Evolutionary conservation across 2,888 invertebrate genomes (phyloP).

Genomic region (Teleiodes luculella): DNA sequence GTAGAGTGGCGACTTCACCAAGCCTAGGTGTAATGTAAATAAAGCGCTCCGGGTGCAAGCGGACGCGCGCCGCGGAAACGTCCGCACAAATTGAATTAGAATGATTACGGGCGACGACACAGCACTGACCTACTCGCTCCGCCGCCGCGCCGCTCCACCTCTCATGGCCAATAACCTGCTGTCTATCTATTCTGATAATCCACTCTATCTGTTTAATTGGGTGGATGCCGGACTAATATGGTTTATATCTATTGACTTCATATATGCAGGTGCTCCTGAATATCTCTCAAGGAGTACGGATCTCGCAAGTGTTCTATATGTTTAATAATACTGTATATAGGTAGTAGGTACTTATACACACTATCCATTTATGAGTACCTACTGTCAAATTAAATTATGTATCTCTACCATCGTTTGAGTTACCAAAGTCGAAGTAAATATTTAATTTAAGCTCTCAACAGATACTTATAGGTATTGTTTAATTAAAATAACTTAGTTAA

Average conservation of each 20-base stretch:
- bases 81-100: conserved; percentile 66
- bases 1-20: conserved; percentile 42
- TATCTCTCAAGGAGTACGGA: not conserved
- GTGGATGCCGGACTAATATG: conserved; percentile 7
- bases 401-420: too few relatives aligned
- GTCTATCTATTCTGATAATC: conserved; percentile 12
- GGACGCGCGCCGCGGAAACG: conserved; percentile 39
- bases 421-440: too few relatives aligned
- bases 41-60: conserved; percentile 43
- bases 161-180: conserved; percentile 15
- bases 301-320: not conserved
- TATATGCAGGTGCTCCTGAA: conserved; percentile 2
- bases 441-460: too few relatives aligned
- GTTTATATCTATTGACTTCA: conserved; percentile 11
- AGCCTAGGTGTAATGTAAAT: conserved; percentile 59
- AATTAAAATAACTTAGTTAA: too few relatives aligned
- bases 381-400: too few relatives aligned
- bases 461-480: too few relatives aligned
- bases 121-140: conserved; percentile 31
- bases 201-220: conserved; percentile 14
- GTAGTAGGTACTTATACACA: too few relatives aligned
- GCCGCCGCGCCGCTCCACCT: conserved; percentile 7
- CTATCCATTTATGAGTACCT: too few relatives aligned
- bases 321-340: not conserved
- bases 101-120: conserved; percentile 47